A percentile compares a stretch with the other conserved stretches of the same genome.
phyloP scores from a whole-genome alignment of 2,888 invertebrate species.

The Ichneumoninae sp. region DNA sequence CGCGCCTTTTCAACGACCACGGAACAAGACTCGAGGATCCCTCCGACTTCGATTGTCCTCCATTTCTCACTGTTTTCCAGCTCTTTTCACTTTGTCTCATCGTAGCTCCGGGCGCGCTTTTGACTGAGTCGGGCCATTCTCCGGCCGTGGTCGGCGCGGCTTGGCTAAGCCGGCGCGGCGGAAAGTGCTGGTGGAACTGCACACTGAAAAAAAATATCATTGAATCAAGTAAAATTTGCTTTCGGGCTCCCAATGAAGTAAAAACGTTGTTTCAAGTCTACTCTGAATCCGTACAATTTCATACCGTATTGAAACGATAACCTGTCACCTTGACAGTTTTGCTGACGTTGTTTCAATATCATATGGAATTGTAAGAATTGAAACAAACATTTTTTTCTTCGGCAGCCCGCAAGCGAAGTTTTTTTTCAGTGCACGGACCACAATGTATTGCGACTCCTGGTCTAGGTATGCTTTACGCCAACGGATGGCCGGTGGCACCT shows the following conservation, averaged over 20 bases:
- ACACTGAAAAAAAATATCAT: too few species aligned
- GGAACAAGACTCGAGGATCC: neutral
- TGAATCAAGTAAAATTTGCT: too few species aligned
- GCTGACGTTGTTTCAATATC: too few species aligned
- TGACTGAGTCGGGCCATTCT: conserved; percentile 18
- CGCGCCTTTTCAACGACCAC: conserved; percentile 29
- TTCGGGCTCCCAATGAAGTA: too few species aligned
- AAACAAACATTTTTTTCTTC: too few species aligned
- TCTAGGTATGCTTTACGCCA: neutral
- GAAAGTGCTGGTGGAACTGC: neutral
- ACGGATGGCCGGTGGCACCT: conserved; percentile 33
- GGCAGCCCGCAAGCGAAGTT: too few species aligned
- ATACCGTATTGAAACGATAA: too few species aligned
- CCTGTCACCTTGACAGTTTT: too few species aligned
- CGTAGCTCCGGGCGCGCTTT: conserved; percentile 24
- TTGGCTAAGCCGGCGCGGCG: neutral
- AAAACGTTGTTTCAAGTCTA: too few species aligned
- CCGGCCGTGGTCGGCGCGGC: neutral
- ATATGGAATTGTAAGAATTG: too few species aligned
- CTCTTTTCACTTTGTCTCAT: conserved; percentile 55
- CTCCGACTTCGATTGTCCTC: conserved; percentile 10
- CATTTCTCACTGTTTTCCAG: conserved; percentile 41
- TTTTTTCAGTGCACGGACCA: neutral
- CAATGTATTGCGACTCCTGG: conserved; percentile 2
- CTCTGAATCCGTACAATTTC: too few species aligned